phyloP scores from a whole-genome alignment of 2,797 vertebrate genomes.

The Phylloscopus collybita region DNA sequence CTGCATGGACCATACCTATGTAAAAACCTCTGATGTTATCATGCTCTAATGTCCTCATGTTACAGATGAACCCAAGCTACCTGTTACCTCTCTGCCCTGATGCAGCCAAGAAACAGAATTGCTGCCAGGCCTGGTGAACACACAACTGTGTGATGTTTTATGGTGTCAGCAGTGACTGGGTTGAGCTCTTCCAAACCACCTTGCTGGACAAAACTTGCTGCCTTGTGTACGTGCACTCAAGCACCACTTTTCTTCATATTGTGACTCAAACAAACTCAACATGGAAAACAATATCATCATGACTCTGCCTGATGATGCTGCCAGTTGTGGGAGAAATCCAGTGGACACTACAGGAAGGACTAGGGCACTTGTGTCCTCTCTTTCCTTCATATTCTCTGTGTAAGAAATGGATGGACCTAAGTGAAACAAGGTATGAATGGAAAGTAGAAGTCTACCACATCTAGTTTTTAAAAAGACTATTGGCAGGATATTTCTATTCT shows the following conservation, averaged over 20 bases:
- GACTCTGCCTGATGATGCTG: not conserved
- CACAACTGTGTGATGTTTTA: not conserved
- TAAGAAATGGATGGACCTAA: not conserved
- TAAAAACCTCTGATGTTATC: not conserved
- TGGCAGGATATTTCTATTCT: not conserved
- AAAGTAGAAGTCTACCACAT: not conserved
- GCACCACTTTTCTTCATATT: not conserved
- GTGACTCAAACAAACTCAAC: slow-evolving; percentile 15
- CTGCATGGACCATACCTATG: too few relatives aligned
- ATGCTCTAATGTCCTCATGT: not conserved
- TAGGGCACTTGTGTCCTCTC: not conserved
- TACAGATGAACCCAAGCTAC: not conserved
- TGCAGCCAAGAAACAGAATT: not conserved
- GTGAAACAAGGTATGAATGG: not conserved
- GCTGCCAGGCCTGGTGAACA: not conserved
- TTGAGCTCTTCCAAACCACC: not conserved
- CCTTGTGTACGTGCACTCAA: not conserved
- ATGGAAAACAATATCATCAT: not conserved
- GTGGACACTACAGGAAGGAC: not conserved
- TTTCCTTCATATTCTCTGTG: not conserved
- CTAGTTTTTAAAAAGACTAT: not conserved
- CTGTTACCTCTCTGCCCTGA: not conserved
- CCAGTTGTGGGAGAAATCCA: not conserved
- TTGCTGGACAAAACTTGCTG: not conserved
- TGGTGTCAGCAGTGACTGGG: not conserved